Percentiles rank a stretch among this genome's conserved stretches.
These are phyloP conservation scores for Acipenser ruthenus DNA, from an alignment of 2,797 vertebrate species.

Conservation along the genomic window DNA sequence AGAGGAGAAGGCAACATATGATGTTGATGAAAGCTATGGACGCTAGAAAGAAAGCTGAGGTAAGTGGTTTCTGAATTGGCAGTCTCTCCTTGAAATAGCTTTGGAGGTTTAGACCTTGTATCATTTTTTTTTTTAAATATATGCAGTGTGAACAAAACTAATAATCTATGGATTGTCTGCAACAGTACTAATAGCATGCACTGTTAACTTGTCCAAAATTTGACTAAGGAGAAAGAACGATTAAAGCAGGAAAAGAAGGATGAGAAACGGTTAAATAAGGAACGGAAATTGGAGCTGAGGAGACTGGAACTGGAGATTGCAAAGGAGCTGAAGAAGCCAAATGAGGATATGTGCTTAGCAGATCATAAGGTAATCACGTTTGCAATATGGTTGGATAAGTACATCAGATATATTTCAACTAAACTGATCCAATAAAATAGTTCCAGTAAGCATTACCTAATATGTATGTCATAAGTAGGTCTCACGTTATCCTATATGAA, in stretches of 20 bases:
- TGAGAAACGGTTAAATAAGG: conserved; percentile 88
- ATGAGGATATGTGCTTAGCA: conserved; percentile 90
- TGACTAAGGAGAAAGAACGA: conserved; percentile 76
- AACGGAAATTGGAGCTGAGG: conserved; percentile 81
- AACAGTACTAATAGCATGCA: conserved; percentile 3
- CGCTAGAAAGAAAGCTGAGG: conserved; percentile 88
- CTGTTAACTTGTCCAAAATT: conserved; percentile 29
- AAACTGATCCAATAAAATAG: too few species aligned
- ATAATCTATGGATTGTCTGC: conserved; percentile 38
- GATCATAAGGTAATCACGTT: conserved; percentile 80
- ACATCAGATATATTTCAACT: too few species aligned
- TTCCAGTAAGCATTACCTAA: too few species aligned
- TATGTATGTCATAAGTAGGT: too few species aligned
- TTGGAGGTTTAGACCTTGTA: conserved; percentile 1
- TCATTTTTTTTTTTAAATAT: conserved; percentile 5
- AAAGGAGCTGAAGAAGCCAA: conserved; percentile 90
- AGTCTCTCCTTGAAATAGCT: conserved; percentile 18
- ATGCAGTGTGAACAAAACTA: conserved; percentile 25
- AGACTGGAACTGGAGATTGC: conserved; percentile 86
- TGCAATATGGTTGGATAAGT: conserved; percentile 7
- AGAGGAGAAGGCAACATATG: conserved; percentile 85
- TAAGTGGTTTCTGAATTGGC: conserved; percentile 38
- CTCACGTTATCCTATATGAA: too few species aligned
- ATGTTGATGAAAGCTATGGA: conserved; percentile 94
- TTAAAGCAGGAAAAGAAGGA: conserved; percentile 88